Conservation (phyloP, 1,140 invertebrate species). For the Panulirus ornatus region DNA sequence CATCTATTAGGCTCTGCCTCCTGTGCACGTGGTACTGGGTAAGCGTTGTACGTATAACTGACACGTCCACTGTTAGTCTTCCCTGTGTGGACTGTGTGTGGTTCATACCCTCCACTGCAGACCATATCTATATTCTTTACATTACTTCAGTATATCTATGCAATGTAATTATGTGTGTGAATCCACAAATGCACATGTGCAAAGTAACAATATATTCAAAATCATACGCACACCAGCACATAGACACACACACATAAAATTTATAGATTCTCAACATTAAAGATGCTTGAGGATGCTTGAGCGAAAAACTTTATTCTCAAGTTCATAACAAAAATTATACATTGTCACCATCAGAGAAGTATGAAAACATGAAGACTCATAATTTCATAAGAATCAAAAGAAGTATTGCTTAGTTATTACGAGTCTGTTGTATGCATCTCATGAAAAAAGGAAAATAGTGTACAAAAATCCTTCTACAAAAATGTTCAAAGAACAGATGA, state of each 20-base stretch:
- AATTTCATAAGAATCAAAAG: too few relatives aligned
- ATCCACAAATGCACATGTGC: neutral
- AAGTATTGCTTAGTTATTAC: too few relatives aligned
- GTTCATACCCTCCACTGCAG: constrained; percentile 43
- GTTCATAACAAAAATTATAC: too few relatives aligned
- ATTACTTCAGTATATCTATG: too few relatives aligned
- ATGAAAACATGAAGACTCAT: too few relatives aligned
- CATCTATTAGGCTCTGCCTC: constrained; percentile 35
- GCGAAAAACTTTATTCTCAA: too few relatives aligned
- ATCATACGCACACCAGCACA: neutral
- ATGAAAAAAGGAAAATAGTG: too few relatives aligned
- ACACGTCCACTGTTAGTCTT: constrained; percentile 39
- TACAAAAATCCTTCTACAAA: too few relatives aligned
- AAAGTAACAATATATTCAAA: neutral
- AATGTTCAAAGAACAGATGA: too few relatives aligned
- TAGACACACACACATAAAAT: neutral
- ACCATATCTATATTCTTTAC: constrained; percentile 11
- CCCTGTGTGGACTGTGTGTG: constrained; percentile 21
- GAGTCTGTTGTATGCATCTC: too few relatives aligned
- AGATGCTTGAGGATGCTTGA: neutral
- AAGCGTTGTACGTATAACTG: constrained; percentile 30
- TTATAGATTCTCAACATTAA: neutral
- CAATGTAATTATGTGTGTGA: neutral
- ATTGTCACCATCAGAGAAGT: too few relatives aligned
- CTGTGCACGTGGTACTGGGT: constrained; percentile 33